phyloP scores from a whole-genome alignment of 2,888 invertebrate species.

The Lasioglossum figueresi region DNA sequence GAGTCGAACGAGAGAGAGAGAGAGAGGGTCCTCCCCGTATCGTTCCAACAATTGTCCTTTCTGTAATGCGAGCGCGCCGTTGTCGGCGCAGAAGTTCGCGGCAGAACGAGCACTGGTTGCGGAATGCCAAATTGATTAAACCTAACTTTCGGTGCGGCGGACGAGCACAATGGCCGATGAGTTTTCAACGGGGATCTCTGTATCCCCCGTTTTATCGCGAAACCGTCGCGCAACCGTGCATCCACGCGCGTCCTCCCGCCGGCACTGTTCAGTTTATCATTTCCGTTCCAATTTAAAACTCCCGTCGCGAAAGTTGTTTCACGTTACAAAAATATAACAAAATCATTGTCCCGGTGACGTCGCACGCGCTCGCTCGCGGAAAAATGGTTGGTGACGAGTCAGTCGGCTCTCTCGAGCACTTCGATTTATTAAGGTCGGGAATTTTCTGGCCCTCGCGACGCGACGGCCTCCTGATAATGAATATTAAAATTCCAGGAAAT shows the following conservation, averaged over 20 bases:
- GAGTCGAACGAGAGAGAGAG: slow-evolving; percentile 14
- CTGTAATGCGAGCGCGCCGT: slow-evolving; percentile 20
- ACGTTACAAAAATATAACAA: slow-evolving; percentile 10
- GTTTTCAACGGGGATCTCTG: slow-evolving; percentile 47
- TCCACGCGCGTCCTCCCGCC: slow-evolving; percentile 15
- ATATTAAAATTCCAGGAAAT: slow-evolving; percentile 9
- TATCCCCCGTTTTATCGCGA: slow-evolving; percentile 44
- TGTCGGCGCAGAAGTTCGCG: slow-evolving; percentile 43
- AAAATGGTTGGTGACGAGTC: not conserved
- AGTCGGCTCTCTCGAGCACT: not conserved
- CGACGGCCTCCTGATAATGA: not conserved
- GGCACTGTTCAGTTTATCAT: slow-evolving; percentile 45
- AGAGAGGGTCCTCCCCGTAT: slow-evolving; percentile 17
- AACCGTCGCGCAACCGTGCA: slow-evolving; percentile 43
- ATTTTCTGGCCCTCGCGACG: not conserved
- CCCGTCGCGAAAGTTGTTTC: slow-evolving; percentile 7
- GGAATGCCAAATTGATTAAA: slow-evolving; percentile 61
- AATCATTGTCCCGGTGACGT: slow-evolving; percentile 1
- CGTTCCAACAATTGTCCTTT: slow-evolving; percentile 46
- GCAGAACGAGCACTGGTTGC: slow-evolving; percentile 55
- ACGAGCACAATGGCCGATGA: slow-evolving; percentile 56
- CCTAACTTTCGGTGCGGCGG: slow-evolving; percentile 56
- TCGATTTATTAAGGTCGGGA: not conserved
- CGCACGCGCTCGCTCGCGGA: not conserved
- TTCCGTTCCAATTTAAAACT: slow-evolving; percentile 56